Evolutionary conservation across 2,888 invertebrate species (phyloP).

Genomic region (Troglohyphantes excavatus): DNA sequence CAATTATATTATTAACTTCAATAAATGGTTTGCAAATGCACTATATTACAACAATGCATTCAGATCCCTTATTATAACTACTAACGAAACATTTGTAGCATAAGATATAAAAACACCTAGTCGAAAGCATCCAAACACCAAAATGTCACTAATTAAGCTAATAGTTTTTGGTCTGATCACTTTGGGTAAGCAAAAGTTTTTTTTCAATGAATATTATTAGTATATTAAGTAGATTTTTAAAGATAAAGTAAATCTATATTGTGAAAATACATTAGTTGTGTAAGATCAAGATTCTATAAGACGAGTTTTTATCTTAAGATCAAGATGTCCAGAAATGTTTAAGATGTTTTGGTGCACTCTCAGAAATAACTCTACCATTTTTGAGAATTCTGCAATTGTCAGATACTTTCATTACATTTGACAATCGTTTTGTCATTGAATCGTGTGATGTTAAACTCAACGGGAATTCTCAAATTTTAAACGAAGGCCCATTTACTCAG

Average conservation of each 20-base stretch:
- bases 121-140: background rate
- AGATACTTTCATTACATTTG: no score
- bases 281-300: background rate
- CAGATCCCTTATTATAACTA: background rate
- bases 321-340: background rate
- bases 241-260: background rate
- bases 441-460: no score
- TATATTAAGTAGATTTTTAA: background rate
- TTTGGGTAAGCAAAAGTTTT: background rate
- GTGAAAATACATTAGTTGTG: background rate
- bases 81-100: background rate
- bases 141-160: background rate
- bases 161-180: background rate
- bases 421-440: no score
- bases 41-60: background rate
- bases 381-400: no score
- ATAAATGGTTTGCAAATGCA: background rate
- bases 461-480: no score
- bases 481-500: no score
- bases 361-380: background rate
- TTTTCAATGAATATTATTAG: background rate
- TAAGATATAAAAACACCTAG: background rate
- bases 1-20: background rate
- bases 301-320: background rate
- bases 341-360: background rate